These are phyloP conservation scores for Streptopelia turtur DNA, from an alignment of 2,797 vertebrate species.

Conservation along the genomic window DNA sequence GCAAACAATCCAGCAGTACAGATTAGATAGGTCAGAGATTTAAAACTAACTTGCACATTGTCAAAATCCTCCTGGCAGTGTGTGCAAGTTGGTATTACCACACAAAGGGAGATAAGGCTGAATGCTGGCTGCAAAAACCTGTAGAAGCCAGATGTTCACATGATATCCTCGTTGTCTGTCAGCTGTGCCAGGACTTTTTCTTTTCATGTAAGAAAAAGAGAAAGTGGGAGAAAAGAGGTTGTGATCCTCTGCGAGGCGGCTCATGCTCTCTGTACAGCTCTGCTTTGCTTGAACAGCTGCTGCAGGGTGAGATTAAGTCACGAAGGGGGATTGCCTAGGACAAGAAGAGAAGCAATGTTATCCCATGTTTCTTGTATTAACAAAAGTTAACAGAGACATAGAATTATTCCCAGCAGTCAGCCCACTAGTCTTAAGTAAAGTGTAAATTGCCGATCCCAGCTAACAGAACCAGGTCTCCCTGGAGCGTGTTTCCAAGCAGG, in stretches of 20 bases:
- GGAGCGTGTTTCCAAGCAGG: background rate
- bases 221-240: background rate
- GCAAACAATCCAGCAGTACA: background rate
- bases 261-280: background rate
- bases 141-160: background rate
- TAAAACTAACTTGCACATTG: background rate
- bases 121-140: background rate
- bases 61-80: background rate
- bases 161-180: background rate
- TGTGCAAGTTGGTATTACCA: background rate
- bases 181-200: background rate
- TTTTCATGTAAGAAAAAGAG: background rate
- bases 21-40: background rate
- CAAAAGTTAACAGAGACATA: background rate
- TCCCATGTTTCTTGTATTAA: background rate
- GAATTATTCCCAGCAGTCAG: background rate
- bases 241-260: background rate
- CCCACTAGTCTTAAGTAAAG: background rate
- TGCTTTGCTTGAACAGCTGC: background rate
- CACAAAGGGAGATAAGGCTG: background rate
- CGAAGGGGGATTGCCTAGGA: background rate
- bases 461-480: background rate
- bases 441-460: background rate
- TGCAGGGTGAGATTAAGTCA: background rate
- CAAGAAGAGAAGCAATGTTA: background rate